These are phyloP conservation scores for Rhinichthys klamathensis DNA, from an alignment of 2,113 vertebrate genomes.

Conservation along the genomic window DNA sequence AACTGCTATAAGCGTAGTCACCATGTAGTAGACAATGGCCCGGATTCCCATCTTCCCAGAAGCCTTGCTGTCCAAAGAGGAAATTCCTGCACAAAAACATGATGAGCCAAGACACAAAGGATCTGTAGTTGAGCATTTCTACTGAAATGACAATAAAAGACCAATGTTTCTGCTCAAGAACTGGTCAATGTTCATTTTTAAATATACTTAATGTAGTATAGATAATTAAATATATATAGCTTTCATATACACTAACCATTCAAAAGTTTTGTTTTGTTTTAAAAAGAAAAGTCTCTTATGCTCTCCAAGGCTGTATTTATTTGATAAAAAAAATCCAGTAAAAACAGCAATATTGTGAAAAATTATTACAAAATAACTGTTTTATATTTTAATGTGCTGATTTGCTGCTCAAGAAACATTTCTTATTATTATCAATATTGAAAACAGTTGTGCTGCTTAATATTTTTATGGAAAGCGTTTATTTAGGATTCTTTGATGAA, in stretches of 20 bases:
- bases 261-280: background rate
- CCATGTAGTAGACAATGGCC: slow-evolving; percentile 92
- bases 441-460: no score
- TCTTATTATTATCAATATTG: no score
- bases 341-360: background rate
- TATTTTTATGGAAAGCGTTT: background rate
- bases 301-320: background rate
- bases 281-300: background rate
- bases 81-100: slow-evolving; percentile 81
- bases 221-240: no score
- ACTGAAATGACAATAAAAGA: background rate
- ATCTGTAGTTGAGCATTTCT: background rate
- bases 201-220: background rate
- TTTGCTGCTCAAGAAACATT: no score
- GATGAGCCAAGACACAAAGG: background rate
- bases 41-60: slow-evolving; percentile 92
- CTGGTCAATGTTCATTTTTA: background rate
- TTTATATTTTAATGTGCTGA: background rate
- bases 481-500: background rate
- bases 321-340: background rate
- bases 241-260: background rate
- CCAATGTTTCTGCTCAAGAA: no score
- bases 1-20: slow-evolving; percentile 93
- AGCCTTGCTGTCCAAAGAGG: slow-evolving; percentile 90
- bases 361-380: background rate